Evolutionary conservation across 2,888 invertebrate genomes (phyloP), one percentile per base, ranked within the genome.

Genomic region (Lasioglossum malachurum): DNA sequence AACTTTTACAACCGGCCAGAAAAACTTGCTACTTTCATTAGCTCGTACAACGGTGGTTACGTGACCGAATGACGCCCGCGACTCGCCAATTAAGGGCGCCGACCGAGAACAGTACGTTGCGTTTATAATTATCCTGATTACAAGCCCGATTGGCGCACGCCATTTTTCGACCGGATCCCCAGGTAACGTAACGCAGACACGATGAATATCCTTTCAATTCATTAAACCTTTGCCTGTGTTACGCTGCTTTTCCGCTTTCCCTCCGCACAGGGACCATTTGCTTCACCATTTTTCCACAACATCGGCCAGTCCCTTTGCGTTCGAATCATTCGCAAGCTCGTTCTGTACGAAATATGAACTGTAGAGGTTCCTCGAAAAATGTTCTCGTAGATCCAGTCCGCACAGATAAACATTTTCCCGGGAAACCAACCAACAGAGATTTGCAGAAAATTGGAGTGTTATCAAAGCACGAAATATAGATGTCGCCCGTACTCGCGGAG

Each of bases 1-100:
- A 85, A 85, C 71, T 84, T 87, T 84, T 64, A 57, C 75, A 74
- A 53, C 31, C 57, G 60, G 23, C 74, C 69, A 53, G 71, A 77
- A 75, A 57, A 74, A 71, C 72, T 60, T 49, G 57, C 38, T 38
- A 73, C 72, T 82, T 81, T 78, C 82, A 77, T 80, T 85, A 85
- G 35, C 60, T 16, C 64, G 72, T 53, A 27, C 41, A 53, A 4
- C 35, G 41, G 38, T 14, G 19, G 77, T 84, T 83, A 84, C 84
- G 84, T 84, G 84, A 84, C 75, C 41, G 69, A 60, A 75, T n/a
- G 4, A 19, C 69, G 38, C 38, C 49, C 53, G 67, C 44, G 27
- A 49, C 64, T n/a, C 2, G 35, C 72, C 79, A 84, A 85, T 85
- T 79, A 85, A 67, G 41, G 53, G 23, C 23, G 71, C 69, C 0